Evolutionary conservation across 2,113 vertebrate species (phyloP), one percentile per base, ranked within the genome.

Genomic region (Pseudorectes ferrugineus): DNA sequence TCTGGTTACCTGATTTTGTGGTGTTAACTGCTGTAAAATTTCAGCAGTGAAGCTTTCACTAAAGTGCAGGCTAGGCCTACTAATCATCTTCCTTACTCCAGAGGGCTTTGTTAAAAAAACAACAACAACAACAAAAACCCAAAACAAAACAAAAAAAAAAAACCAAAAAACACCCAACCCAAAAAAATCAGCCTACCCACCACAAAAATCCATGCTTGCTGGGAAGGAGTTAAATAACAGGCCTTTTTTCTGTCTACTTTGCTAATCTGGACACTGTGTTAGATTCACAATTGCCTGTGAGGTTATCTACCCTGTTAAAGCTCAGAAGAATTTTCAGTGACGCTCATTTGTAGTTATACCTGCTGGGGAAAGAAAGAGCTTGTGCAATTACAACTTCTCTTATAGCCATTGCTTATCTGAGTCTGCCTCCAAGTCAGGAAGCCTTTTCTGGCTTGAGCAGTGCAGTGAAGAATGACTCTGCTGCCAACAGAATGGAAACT

Each of bases 381-480:
- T 94, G 79, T 95, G 77, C 91, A 97, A 93, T 97, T 97, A 94
- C 88, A 96, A 95, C 91, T 94, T 96, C 90, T 97, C 77, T 95
- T 96, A 94, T 14, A 93, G 93, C 84, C 70, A 70, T 88, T 95
- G 93, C 97, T 97, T 97, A 97, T 97, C 68, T 35, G 78, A 80
- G 68, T 66, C 67, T 87, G 63, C 83, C 95, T 97, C 78, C 1
- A 23, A 89, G 83, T 80, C 90, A 82, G 49, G 84, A 90, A 95
- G 55, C 35, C 88, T 92, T 96, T 96, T 93, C 85, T 78, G 93
- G 95, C 15, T 83, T 89, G 96, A 96, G 88, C 96, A 95, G 77
- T 85, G 83, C 91, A 86, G 86, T 97, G 95, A 98, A 96, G 97
- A 97, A 98, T 97, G 96, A 96, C 93, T 95, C 74, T 0, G 67